These are phyloP conservation scores for Muntiacus reevesi DNA, from an alignment of 2,113 vertebrate genomes.

Conservation along the genomic window DNA sequence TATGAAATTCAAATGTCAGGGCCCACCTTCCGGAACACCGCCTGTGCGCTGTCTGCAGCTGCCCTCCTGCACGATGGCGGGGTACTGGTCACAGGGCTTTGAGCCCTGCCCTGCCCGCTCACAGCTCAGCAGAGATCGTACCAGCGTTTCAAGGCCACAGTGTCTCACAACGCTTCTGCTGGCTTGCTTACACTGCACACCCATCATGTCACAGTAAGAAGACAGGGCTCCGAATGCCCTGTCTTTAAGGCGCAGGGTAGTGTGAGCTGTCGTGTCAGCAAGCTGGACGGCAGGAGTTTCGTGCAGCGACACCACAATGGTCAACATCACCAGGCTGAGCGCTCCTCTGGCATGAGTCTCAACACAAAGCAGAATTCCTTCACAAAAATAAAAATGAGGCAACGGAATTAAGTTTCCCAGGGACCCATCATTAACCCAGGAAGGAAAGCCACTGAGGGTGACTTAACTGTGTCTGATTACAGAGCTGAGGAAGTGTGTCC, in stretches of 20 bases:
- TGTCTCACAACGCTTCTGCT: background rate
- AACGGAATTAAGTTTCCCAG: background rate
- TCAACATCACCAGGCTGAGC: background rate
- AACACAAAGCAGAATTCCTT: background rate
- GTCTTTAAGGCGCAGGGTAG: background rate
- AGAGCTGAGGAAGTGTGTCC: background rate
- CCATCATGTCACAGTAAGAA: background rate
- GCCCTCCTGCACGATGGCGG: fast-evolving
- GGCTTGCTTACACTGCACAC: background rate
- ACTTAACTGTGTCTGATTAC: background rate
- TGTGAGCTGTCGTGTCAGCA: background rate
- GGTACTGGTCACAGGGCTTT: no score
- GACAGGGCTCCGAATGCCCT: background rate
- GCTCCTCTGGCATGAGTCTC: background rate
- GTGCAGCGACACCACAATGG: fast-evolving
- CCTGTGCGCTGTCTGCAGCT: background rate
- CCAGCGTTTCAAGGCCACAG: no score
- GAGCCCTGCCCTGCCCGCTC: no score
- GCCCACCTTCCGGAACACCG: background rate
- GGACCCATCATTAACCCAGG: background rate
- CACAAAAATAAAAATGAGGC: background rate
- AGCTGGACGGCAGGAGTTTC: background rate
- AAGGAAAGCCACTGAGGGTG: background rate
- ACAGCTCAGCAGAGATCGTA: background rate
- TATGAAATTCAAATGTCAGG: background rate